Evolutionary conservation across 2,113 vertebrate genomes (phyloP), one percentile per base, ranked within the genome.

Genomic region (Cyprinodon variegatus): DNA sequence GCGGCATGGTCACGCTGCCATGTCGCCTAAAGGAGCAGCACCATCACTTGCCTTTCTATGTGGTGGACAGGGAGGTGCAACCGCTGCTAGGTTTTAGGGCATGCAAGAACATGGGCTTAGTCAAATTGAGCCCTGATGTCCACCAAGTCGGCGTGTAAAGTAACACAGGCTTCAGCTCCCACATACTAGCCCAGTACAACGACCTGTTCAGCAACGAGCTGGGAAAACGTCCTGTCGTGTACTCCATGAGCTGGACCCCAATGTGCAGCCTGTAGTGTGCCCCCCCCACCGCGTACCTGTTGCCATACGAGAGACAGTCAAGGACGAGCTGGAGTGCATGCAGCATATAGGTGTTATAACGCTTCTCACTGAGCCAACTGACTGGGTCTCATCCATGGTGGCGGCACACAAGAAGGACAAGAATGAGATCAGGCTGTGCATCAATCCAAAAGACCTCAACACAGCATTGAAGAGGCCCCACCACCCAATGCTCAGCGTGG

Each of bases 341-440:
- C 38, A 39, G 3, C 11, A 22, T 4, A 22, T 39, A 22, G 63
- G 63, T n/a, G 68, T 72, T 14, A 72, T 79, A 4, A 73, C 50
- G 0, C 11, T 64, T 4, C n/a, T 79, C 0, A 3, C 62, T 0
- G 64, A 76, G 7, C 73, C 73, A 0, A 79, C 76, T 8, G 72
- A 78, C 15, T 83, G 72, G 81, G 68, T 72, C 0, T 79, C 59
- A 2, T 75, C 72, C 2, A 79, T 83, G 72, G 68, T 79, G 0
- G 62, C 11, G 0, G 10, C 63, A 40, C 10, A 79, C 4, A 76
- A 79, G 11, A 79, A 68, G 1, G 48, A 68, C 62, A 76, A 65
- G 3, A 4, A 43, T 2, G 72, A 77, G 5, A 72, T 84, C 0
- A 66, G 50, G 11, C 0, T 80, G 0, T 79, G 69, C 11, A 76